phyloP scores from a whole-genome alignment of 2,888 invertebrate species.

The Caenorhabditis parvicauda region DNA sequence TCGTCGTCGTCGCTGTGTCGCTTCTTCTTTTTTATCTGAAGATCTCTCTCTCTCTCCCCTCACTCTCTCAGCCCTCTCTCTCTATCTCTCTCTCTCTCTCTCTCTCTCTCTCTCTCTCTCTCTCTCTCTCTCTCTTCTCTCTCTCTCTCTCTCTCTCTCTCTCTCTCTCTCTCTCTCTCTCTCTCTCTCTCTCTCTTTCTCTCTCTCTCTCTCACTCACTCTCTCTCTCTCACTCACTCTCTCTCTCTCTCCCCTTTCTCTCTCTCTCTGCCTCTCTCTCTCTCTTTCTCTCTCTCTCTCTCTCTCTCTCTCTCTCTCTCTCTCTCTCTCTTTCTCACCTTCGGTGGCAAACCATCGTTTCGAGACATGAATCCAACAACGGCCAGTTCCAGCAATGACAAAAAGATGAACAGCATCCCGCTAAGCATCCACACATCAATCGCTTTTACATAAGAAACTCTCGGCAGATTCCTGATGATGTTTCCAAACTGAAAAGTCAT shows the following conservation, averaged over 20 bases:
- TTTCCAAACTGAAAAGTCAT: conserved; percentile 64
- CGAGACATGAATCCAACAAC: conserved; percentile 62
- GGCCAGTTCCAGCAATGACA: conserved; percentile 60
- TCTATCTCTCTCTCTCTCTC: conserved; percentile 14
- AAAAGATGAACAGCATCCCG: conserved; percentile 62
- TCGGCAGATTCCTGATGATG: conserved; percentile 61
- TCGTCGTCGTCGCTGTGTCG: conserved; percentile 42
- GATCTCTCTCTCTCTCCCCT: background rate
- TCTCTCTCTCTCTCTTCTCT: conserved; percentile 18
- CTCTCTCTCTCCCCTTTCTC: background rate
- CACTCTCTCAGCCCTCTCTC: conserved; percentile 4
- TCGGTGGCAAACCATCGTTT: conserved; percentile 59
- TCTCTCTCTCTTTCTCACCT: conserved; percentile 7
- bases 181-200: conserved; percentile 22
- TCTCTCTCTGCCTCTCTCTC: conserved; percentile 14
- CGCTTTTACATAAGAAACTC: conserved; percentile 62
- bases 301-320: background rate
- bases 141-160: conserved; percentile 13
- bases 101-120: background rate
- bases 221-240: background rate
- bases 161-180: background rate
- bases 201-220: conserved; percentile 3
- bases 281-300: conserved; percentile 19
- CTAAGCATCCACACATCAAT: conserved; percentile 61
- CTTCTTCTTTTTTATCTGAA: conserved; percentile 22